Base-by-base conservation (phyloP, 2,888 invertebrate species). In the Leptopilina syphax region DNA sequence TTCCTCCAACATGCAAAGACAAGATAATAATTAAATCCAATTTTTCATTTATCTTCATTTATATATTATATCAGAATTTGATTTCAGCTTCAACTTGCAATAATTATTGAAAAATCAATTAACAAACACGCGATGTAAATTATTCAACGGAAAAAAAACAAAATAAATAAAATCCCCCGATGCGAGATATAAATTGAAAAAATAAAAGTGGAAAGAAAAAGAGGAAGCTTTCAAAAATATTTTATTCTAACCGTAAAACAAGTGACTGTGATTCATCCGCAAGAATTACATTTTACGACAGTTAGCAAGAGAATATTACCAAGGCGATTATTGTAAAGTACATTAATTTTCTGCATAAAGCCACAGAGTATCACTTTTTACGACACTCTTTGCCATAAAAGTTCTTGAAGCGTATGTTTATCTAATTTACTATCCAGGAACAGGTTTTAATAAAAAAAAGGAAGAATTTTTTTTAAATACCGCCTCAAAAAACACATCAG, bases 311-410 rank as follows among this genome's bases (percentile, higher is more conserved):
- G 57, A 63, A 63, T 57, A 73, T 73, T 50, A 68, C 57, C 34
- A 34, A 73, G 41, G 57, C 57, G 73, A 73, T 73, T 73, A 73
- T 57, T 57, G 73, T 73, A 34, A 57, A 73, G 73, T 34, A 57
- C 57, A 54, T 73, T 73, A 73, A 54, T 73, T 73, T 70, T 73
- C 57, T n/a, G 54, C n/a, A 73, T 73, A 73, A 73, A 73, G 57
- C 57, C 57, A 57, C 73, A 27, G 13, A 73, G 54, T 73, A 73
- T 54, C 57, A 73, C 54, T 9, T 73, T 73, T 57, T 73, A 73
- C 54, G 73, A 73, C 27, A 73, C 73, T 73, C 50, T 54, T 13
- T 57, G n/a, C 54, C 34, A 73, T 73, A 73, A 73, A 73, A 54
- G 41, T 73, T 34, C 54, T 73, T 34, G 57, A 73, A 73, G 57